phyloP scores from a whole-genome alignment of 2,113 vertebrate species.

The Sceloporus tristichus region DNA sequence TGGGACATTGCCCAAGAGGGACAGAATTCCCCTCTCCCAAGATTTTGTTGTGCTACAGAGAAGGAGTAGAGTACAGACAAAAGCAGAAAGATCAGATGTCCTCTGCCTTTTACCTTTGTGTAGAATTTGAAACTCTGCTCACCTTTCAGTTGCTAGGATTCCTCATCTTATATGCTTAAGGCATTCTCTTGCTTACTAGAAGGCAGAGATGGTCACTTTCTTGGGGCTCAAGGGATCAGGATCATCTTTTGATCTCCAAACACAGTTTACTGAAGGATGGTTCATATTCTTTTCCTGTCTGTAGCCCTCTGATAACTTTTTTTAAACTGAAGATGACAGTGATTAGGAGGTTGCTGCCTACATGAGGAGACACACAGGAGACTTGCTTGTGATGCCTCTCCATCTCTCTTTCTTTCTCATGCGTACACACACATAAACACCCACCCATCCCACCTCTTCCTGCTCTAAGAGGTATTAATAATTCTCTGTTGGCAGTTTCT shows the following conservation, averaged over 20 bases:
- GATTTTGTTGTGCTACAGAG: constrained; percentile 17
- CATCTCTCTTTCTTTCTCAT: background rate
- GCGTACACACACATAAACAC: background rate
- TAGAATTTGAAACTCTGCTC: background rate
- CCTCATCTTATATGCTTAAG: background rate
- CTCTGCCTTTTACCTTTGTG: background rate
- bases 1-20: constrained; percentile 43
- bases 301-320: background rate
- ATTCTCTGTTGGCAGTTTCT: background rate
- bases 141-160: background rate
- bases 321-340: background rate
- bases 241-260: background rate
- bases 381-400: background rate
- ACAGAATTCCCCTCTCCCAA: background rate
- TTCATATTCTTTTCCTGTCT: background rate
- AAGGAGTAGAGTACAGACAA: constrained; percentile 10
- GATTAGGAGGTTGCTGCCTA: background rate
- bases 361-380: background rate
- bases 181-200: too few species aligned
- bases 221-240: background rate
- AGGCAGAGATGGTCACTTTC: background rate
- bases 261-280: background rate
- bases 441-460: background rate
- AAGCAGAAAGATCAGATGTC: background rate
- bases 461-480: background rate